A percentile compares a stretch with the other conserved stretches of the same genome.
Conservation (phyloP, 2,797 vertebrate genomes). For the Coilia nasus region DNA sequence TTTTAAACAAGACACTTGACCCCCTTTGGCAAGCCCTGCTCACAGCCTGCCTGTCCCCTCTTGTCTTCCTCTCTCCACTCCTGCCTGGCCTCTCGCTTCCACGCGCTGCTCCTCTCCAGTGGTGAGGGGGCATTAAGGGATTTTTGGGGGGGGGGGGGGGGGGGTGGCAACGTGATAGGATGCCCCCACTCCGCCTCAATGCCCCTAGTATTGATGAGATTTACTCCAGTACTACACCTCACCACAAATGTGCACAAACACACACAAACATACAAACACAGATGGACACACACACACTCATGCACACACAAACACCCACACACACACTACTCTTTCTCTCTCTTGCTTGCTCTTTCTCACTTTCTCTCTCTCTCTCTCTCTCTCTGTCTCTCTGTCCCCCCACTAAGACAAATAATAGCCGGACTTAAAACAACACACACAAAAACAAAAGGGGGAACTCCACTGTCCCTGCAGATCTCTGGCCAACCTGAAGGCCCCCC, state of each 20-base stretch:
- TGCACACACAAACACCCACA: background rate
- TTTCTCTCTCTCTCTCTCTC: background rate
- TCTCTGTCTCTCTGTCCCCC: conserved; percentile 46
- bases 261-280: too few species aligned
- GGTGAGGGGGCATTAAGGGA: conserved; percentile 34
- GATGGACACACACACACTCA: too few species aligned
- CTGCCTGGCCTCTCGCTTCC: conserved; percentile 58
- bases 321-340: background rate
- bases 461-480: conserved; percentile 74
- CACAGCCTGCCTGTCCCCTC: conserved; percentile 40
- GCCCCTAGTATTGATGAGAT: background rate
- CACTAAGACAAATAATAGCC: conserved; percentile 70
- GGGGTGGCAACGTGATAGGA: background rate
- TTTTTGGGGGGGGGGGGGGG: background rate
- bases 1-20: conserved; percentile 61
- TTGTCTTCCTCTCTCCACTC: conserved; percentile 13
- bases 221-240: background rate
- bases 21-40: background rate
- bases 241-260: too few species aligned
- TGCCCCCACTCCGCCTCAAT: background rate
- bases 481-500: conserved; percentile 68
- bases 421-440: conserved; percentile 72
- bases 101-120: conserved; percentile 44
- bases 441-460: conserved; percentile 72
- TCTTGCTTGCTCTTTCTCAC: conserved; percentile 37